Conservation (phyloP, 2,888 invertebrate genomes). For the Andrena minutula region DNA sequence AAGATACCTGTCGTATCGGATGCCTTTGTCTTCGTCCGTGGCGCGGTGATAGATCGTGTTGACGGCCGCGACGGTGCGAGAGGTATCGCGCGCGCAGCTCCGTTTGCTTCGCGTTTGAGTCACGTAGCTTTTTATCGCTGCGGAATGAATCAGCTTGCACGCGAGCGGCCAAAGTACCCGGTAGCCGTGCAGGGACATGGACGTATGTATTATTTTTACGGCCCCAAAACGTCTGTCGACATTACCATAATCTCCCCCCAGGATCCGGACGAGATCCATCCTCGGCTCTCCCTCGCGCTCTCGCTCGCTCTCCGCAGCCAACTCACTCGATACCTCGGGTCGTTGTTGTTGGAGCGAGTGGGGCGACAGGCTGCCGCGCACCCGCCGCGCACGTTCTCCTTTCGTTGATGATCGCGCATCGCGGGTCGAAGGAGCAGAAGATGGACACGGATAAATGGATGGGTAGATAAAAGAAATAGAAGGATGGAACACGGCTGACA, state of each 20-base stretch:
- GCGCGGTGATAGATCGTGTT: not conserved
- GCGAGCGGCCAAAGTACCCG: constrained; percentile 79
- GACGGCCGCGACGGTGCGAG: not conserved
- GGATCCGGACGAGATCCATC: constrained; percentile 52
- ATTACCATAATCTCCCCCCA: constrained; percentile 81
- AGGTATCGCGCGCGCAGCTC: constrained; percentile 14
- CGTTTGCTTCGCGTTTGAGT: constrained; percentile 61
- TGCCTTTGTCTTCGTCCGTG: not conserved
- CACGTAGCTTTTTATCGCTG: constrained; percentile 68
- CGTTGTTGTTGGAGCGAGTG: constrained; percentile 1
- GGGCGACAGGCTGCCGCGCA: too few relatives aligned
- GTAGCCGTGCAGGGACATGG: constrained; percentile 80
- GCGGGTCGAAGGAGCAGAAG: not conserved
- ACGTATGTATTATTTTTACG: constrained; percentile 82
- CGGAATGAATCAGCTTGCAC: constrained; percentile 78
- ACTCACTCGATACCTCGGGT: constrained; percentile 2
- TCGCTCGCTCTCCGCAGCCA: constrained; percentile 17
- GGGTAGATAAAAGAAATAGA: not conserved
- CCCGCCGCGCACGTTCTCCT: constrained; percentile 33
- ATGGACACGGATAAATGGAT: constrained; percentile 5
- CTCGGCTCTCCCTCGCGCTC: constrained; percentile 15
- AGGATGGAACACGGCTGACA: not conserved
- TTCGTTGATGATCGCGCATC: constrained; percentile 11
- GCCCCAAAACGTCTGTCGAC: constrained; percentile 81
- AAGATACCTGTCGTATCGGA: not conserved